Percentiles rank a stretch among this genome's conserved stretches.
These are phyloP conservation scores for Conchocele bisecta DNA, from an alignment of 2,888 invertebrate species.

Conservation along the genomic window DNA sequence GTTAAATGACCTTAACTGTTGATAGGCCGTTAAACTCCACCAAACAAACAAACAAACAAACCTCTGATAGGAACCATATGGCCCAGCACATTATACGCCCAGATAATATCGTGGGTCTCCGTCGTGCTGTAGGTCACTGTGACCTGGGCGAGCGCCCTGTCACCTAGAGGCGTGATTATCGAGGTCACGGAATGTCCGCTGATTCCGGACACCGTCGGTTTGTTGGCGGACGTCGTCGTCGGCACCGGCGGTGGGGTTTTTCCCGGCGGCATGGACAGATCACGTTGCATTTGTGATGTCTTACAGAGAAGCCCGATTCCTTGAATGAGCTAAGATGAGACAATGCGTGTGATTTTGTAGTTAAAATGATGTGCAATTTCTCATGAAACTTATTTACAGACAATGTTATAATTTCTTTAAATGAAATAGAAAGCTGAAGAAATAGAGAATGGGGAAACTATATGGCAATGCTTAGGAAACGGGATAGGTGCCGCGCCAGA, in stretches of 20 bases:
- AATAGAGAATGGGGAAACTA: too few relatives aligned
- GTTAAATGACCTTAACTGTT: too few relatives aligned
- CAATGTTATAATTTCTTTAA: too few relatives aligned
- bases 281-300: slow-evolving; percentile 25
- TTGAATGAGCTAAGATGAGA: slow-evolving; percentile 56
- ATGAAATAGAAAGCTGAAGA: too few relatives aligned
- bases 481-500: too few relatives aligned
- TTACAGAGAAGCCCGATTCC: slow-evolving; percentile 39
- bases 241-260: not conserved
- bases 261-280: slow-evolving; percentile 16
- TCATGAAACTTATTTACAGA: too few relatives aligned
- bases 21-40: too few relatives aligned
- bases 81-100: slow-evolving; percentile 55
- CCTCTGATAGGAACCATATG: slow-evolving; percentile 55
- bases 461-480: too few relatives aligned
- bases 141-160: slow-evolving; percentile 41
- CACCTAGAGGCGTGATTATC: slow-evolving; percentile 38
- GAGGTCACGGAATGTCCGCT: slow-evolving; percentile 42
- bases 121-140: slow-evolving; percentile 48
- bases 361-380: too few relatives aligned
- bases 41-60: not conserved
- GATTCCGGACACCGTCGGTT: slow-evolving; percentile 52
- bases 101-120: slow-evolving; percentile 55
- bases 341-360: too few relatives aligned
- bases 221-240: slow-evolving; percentile 26